phyloP scores from a whole-genome alignment of 2,797 vertebrate genomes.

The Micromesistius poutassou region DNA sequence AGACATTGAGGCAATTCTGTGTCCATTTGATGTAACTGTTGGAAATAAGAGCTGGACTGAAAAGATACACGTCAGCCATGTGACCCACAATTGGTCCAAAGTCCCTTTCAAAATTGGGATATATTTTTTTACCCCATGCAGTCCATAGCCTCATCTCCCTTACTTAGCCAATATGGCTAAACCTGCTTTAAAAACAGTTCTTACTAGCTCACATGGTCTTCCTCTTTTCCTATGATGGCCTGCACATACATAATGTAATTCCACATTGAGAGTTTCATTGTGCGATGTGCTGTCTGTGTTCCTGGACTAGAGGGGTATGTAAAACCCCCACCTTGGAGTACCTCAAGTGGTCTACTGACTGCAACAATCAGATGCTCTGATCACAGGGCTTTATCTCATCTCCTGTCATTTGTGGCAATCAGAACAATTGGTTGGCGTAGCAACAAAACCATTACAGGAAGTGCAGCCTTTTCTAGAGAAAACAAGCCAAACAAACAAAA shows the following conservation, averaged over 20 bases:
- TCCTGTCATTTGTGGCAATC: constrained; percentile 56
- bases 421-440: constrained; percentile 47
- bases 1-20: neutral
- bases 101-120: neutral
- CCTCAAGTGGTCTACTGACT: constrained; percentile 33
- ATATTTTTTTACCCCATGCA: neutral
- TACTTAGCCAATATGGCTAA: neutral
- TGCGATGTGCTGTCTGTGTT: neutral
- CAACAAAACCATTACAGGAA: neutral
- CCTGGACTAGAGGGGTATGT: constrained; percentile 4
- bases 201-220: neutral
- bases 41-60: neutral
- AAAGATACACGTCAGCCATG: neutral
- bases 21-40: neutral
- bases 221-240: neutral
- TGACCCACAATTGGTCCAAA: neutral
- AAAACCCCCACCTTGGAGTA: constrained; percentile 18
- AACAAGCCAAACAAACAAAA: neutral
- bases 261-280: neutral
- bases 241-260: neutral
- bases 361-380: constrained; percentile 36
- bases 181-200: neutral
- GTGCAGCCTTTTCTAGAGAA: constrained; percentile 21
- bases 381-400: constrained; percentile 40
- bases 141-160: neutral